Base-by-base conservation (phyloP, 2,888 invertebrate genomes). In the Pammene aurita region DNA sequence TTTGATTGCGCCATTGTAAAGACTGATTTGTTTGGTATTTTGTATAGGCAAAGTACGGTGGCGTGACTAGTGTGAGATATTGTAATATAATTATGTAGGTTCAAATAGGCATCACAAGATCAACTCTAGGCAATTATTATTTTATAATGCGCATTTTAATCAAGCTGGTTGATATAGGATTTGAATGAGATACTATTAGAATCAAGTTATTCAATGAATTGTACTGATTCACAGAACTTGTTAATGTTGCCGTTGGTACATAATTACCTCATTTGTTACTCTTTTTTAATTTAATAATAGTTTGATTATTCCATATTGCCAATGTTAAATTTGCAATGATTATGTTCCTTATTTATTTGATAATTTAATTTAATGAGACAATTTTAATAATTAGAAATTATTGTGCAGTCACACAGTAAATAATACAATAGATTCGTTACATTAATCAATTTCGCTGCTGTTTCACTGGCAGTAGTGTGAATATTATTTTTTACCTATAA, bases 1-100 rank as follows among this genome's bases (percentile, higher is more conserved):
- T 82, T 86, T 80, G 81, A 80, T 82, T 81, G 81, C 72, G 78
- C 80, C 80, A 80, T 81, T 76, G 77, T 76, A 80, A 87, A 90
- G 90, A 90, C 90, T 90, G 90, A 90, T 82, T 80, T 76, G 77
- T 81, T 65, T 65, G 69, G 65, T 69, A 69, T 60, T 52, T 54
- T 65, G 44, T 54, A 50, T 62, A 65, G 54, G 52, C 63, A 58
- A 64, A 64, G 54, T 64, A 42, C 64, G 69, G 60, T 65, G 69
- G 60, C 54, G 69, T 65, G 69, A 65, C 41, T 77, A 74, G 77
- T 78, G 79, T 78, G 79, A 79, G 75, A 76, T 77, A 78, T 70
- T n/a, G 71, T 74, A 73, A 78, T 78, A 56, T 70, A 77, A 78
- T 73, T 76, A 78, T 78, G 76, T 80, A 78, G 78, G 77, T 62